phyloP scores from a whole-genome alignment of 1,140 invertebrate genomes.

The Aradophagus sp. region DNA sequence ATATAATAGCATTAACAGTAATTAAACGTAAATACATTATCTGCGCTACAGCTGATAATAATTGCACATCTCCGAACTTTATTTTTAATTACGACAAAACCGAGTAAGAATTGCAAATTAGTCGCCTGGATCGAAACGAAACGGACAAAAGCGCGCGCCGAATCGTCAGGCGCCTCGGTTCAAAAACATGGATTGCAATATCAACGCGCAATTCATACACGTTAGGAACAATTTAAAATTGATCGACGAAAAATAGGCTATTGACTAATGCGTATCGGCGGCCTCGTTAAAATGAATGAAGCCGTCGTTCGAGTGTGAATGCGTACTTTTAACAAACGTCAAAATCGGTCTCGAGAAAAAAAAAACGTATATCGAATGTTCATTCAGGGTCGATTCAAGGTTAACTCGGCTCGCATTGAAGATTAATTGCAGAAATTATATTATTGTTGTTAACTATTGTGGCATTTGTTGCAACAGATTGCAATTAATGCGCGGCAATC shows the following conservation, averaged over 20 bases:
- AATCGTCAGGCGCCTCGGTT: too few species aligned
- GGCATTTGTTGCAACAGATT: constrained; percentile 13
- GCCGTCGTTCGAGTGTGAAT: constrained; percentile 29
- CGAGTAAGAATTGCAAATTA: too few species aligned
- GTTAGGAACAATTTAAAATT: constrained; percentile 8
- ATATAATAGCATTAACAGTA: constrained; percentile 39
- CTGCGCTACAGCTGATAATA: too few species aligned
- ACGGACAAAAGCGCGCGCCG: too few species aligned
- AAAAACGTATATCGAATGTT: constrained; percentile 38
- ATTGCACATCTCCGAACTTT: too few species aligned
- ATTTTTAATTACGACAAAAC: too few species aligned
- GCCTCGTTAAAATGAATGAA: constrained; percentile 36
- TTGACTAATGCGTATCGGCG: constrained; percentile 18
- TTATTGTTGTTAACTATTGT: constrained; percentile 47
- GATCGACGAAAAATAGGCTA: constrained; percentile 1
- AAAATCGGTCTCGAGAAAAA: constrained; percentile 29
- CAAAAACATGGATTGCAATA: constrained; percentile 31
- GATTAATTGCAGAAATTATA: constrained; percentile 49
- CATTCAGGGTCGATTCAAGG: constrained; percentile 44
- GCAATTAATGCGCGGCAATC: constrained; percentile 6
- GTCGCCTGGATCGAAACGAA: too few species aligned
- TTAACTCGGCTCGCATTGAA: constrained; percentile 30
- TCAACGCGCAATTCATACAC: constrained; percentile 19
- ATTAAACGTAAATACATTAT: constrained; percentile 33
- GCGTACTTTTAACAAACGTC: constrained; percentile 35